A percentile compares a stretch with the other conserved stretches of the same genome.
These are phyloP conservation scores for Pseudochirops corinnae DNA, from an alignment of 2,797 vertebrate genomes.

Conservation along the genomic window DNA sequence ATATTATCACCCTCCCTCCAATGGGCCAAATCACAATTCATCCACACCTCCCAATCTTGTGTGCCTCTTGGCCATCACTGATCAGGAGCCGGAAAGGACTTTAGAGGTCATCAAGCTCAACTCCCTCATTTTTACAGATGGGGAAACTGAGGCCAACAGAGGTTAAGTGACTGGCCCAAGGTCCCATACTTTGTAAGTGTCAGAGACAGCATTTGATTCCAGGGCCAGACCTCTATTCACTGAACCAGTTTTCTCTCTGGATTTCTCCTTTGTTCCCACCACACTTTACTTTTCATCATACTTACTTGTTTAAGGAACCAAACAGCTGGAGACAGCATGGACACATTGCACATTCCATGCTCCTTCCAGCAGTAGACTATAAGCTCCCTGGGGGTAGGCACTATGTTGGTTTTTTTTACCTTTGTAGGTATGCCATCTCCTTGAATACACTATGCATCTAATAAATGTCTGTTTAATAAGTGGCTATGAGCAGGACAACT, in stretches of 20 bases:
- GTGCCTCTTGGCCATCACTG: background rate
- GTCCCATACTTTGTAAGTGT: background rate
- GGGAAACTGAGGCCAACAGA: background rate
- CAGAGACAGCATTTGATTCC: background rate
- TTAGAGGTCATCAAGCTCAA: background rate
- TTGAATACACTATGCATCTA: background rate
- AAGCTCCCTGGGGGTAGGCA: background rate
- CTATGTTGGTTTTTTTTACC: background rate
- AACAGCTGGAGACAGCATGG: background rate
- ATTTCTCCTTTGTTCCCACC: background rate
- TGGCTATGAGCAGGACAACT: background rate
- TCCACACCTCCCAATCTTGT: background rate
- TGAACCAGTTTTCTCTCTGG: background rate
- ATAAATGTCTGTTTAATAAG: background rate
- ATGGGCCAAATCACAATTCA: background rate
- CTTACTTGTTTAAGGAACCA: background rate
- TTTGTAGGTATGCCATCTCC: background rate
- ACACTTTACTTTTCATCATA: background rate
- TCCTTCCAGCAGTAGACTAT: background rate
- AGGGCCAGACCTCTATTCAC: background rate
- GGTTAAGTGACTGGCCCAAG: background rate
- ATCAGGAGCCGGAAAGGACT: background rate
- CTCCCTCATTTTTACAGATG: background rate
- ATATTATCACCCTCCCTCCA: background rate
- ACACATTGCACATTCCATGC: background rate